A percentile compares a stretch with the other conserved stretches of the same genome.
phyloP scores from a whole-genome alignment of 2,113 vertebrate species.

The Bos indicus region DNA sequence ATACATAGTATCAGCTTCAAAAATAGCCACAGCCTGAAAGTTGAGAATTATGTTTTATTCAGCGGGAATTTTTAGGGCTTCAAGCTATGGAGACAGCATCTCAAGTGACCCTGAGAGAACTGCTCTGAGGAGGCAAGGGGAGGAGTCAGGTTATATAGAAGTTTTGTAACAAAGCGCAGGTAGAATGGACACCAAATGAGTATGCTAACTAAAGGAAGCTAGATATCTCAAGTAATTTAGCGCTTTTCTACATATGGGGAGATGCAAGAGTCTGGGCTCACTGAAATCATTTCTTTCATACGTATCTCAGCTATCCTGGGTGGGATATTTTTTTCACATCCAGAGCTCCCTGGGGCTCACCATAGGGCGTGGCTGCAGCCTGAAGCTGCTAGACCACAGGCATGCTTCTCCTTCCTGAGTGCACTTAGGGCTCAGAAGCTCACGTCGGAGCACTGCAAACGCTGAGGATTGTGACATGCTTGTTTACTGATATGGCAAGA shows the following conservation, averaged over 20 bases:
- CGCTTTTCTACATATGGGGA: not conserved
- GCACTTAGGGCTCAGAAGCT: not conserved
- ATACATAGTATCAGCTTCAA: not conserved
- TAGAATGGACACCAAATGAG: not conserved
- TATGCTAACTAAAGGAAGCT: not conserved
- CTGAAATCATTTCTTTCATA: not conserved
- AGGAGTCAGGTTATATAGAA: not conserved
- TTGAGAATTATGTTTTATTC: not conserved
- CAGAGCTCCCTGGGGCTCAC: not conserved
- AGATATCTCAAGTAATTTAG: not conserved
- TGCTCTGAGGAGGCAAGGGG: not conserved
- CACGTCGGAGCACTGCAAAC: accelerated
- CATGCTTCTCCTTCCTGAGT: not conserved
- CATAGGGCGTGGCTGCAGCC: not conserved
- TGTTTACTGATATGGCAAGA: not conserved
- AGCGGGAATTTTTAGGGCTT: not conserved
- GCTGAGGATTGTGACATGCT: not conserved
- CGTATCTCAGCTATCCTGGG: not conserved
- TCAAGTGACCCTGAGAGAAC: not conserved
- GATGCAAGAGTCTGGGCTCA: not conserved
- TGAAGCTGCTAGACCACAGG: not conserved
- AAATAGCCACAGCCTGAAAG: not conserved
- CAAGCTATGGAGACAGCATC: not conserved
- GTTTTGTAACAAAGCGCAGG: not conserved
- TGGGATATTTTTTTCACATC: not conserved